Conservation (phyloP, 1,140 invertebrate species). For the Campoletis sonorensis region DNA sequence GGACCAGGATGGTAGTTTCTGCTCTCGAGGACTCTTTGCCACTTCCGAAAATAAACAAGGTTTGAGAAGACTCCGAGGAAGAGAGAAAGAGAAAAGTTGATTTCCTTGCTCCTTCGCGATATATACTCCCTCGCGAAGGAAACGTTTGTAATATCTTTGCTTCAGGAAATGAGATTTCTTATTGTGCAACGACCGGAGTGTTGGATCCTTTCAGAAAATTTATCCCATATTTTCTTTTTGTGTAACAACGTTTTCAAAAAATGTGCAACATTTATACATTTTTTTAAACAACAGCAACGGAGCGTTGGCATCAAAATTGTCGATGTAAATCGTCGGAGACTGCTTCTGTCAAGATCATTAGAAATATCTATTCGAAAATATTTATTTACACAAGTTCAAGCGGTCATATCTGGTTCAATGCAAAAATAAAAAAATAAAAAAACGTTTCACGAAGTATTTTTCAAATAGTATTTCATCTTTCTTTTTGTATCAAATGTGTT, state of each 20-base stretch:
- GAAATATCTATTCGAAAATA: too few relatives aligned
- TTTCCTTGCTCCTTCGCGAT: neutral
- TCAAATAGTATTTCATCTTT: too few relatives aligned
- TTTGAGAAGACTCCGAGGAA: constrained; percentile 31
- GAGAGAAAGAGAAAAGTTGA: constrained; percentile 25
- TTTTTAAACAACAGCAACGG: too few relatives aligned
- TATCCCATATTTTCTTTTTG: neutral
- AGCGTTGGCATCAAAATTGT: neutral
- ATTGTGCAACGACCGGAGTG: constrained; percentile 15
- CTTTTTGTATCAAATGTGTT: too few relatives aligned
- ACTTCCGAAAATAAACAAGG: constrained; percentile 40
- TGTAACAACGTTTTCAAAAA: neutral
- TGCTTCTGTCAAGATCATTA: too few relatives aligned
- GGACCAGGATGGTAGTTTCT: neutral
- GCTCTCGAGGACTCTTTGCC: constrained; percentile 35
- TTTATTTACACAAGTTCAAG: too few relatives aligned
- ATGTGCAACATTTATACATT: neutral
- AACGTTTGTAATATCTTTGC: neutral
- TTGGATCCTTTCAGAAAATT: neutral
- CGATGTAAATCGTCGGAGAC: too few relatives aligned
- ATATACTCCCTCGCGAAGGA: neutral
- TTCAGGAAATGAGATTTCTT: constrained; percentile 36
- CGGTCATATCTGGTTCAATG: too few relatives aligned
- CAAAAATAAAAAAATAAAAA: too few relatives aligned
- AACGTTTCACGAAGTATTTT: too few relatives aligned